Conservation (phyloP, 1,140 invertebrate genomes). For the Drosophila parabipectinata region DNA sequence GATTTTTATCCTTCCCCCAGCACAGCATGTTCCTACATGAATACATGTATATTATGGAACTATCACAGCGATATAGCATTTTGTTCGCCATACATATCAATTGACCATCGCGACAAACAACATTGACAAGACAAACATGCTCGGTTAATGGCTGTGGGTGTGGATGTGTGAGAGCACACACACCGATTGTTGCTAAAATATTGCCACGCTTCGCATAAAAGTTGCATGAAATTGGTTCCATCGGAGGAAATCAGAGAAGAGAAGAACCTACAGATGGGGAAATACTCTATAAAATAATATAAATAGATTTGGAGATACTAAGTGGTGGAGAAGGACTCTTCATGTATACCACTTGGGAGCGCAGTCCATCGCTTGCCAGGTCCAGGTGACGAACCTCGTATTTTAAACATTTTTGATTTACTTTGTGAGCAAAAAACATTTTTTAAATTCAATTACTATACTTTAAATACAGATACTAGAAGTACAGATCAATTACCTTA, state of each 20-base stretch:
- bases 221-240: conserved; percentile 59
- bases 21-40: background rate
- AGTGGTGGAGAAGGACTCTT: no score
- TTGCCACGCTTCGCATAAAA: conserved; percentile 72
- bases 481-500: no score
- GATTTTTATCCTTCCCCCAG: conserved; percentile 29
- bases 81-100: conserved; percentile 64
- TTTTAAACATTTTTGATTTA: no score
- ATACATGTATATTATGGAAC: conserved; percentile 27
- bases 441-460: no score
- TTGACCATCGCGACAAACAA: conserved; percentile 72
- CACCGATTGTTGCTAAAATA: conserved; percentile 67
- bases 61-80: conserved; percentile 31
- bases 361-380: no score
- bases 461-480: no score
- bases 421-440: no score
- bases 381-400: no score
- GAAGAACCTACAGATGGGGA: background rate
- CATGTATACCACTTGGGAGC: no score
- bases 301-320: no score
- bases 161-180: conserved; percentile 13
- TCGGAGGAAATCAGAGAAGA: background rate
- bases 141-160: conserved; percentile 5
- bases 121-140: conserved; percentile 38
- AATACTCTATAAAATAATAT: background rate